A percentile compares a stretch with the other conserved stretches of the same genome.
Evolutionary conservation across 1,140 invertebrate species (phyloP).

Genomic region (Drosophila neocordata): DNA sequence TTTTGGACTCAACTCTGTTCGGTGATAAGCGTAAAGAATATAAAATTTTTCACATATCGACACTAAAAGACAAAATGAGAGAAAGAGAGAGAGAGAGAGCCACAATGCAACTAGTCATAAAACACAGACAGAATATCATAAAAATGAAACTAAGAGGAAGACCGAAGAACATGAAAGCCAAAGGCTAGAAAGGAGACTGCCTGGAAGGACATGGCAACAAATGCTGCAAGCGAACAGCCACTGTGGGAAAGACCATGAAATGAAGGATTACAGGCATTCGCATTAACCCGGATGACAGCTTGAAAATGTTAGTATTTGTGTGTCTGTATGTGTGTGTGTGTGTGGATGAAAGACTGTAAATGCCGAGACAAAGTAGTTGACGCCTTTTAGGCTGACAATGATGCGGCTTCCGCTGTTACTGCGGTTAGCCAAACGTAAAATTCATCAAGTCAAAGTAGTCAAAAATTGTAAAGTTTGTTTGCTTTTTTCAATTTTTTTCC

Average conservation of each 20-base stretch:
- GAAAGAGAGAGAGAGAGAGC: background rate
- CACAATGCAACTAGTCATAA: conserved; percentile 17
- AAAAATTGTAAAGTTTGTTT: conserved; percentile 28
- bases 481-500: background rate
- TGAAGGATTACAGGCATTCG: conserved; percentile 34
- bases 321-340: background rate
- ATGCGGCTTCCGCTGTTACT: conserved; percentile 10
- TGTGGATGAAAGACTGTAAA: background rate
- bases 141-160: conserved; percentile 10
- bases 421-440: conserved; percentile 27
- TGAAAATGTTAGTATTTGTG: background rate
- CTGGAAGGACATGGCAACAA: background rate
- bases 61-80: conserved; percentile 33
- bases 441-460: conserved; percentile 28
- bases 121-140: conserved; percentile 18
- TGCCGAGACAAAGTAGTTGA: conserved; percentile 24
- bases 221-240: background rate
- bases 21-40: conserved; percentile 12
- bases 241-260: conserved; percentile 16
- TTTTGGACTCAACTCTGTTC: background rate
- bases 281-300: conserved; percentile 21
- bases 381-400: conserved; percentile 22
- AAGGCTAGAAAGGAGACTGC: conserved; percentile 6
- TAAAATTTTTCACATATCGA: conserved; percentile 35
- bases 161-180: background rate